Evolutionary conservation across 2,888 invertebrate genomes (phyloP).

Genomic region (Panopea generosa): DNA sequence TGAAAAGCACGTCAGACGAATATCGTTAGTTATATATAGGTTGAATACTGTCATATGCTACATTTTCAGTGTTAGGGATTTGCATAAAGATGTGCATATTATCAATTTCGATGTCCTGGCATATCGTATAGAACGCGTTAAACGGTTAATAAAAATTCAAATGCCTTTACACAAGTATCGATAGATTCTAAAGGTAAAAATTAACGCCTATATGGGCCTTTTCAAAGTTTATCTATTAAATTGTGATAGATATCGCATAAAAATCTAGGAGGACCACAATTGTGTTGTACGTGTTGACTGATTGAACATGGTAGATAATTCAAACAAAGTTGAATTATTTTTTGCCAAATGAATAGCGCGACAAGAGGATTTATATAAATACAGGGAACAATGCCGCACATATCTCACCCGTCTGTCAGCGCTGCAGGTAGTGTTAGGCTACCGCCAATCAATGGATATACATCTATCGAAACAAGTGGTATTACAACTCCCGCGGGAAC

Average conservation of each 20-base stretch:
- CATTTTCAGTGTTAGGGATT: too few relatives aligned
- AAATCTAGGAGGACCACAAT: slow-evolving; percentile 17
- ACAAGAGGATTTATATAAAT: slow-evolving; percentile 45
- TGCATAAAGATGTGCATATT: too few relatives aligned
- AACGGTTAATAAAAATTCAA: too few relatives aligned
- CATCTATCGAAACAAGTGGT: background rate
- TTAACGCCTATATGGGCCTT: background rate
- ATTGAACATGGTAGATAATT: slow-evolving; percentile 26
- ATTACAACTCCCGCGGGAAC: background rate
- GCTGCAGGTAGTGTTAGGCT: slow-evolving; percentile 8
- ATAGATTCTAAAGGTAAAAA: too few relatives aligned
- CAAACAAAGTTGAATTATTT: slow-evolving; percentile 3
- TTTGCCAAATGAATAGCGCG: slow-evolving; percentile 42
- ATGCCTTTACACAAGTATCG: too few relatives aligned
- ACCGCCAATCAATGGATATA: slow-evolving; percentile 15
- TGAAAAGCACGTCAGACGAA: too few relatives aligned
- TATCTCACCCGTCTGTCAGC: slow-evolving; percentile 11
- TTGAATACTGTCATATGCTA: too few relatives aligned
- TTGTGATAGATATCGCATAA: slow-evolving; percentile 27
- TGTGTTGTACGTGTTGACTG: slow-evolving; percentile 24
- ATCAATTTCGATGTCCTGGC: too few relatives aligned
- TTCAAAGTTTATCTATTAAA: slow-evolving; percentile 10
- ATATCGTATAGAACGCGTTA: too few relatives aligned
- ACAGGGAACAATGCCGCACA: slow-evolving; percentile 36
- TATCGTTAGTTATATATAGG: too few relatives aligned